A percentile compares a stretch with the other conserved stretches of the same genome.
Evolutionary conservation across 2,888 invertebrate species (phyloP).

Genomic region (Helicoverpa assulta): DNA sequence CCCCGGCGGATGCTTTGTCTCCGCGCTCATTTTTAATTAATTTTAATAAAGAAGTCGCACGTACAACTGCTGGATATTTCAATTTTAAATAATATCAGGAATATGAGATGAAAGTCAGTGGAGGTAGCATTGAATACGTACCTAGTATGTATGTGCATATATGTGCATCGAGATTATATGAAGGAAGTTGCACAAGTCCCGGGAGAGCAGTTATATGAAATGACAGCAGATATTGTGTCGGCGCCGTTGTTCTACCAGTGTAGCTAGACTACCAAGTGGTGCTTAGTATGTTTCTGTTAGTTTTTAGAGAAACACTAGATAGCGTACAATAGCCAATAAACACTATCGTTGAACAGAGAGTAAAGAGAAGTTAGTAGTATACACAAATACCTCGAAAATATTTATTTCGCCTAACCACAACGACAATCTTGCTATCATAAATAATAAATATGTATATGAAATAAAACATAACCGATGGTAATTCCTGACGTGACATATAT

Average conservation of each 20-base stretch:
- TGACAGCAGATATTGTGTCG: conserved; percentile 3
- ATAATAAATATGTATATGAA: no score
- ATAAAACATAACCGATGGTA: neutral
- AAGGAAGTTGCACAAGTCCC: conserved; percentile 21
- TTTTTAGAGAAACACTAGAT: neutral
- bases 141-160: neutral
- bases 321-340: neutral
- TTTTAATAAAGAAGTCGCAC: conserved; percentile 34
- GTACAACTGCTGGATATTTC: conserved; percentile 23
- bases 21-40: conserved; percentile 45
- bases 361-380: neutral
- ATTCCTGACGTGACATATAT: neutral
- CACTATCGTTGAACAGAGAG: neutral
- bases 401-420: neutral
- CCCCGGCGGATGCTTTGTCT: conserved; percentile 25
- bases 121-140: conserved; percentile 26
- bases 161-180: conserved; percentile 26
- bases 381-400: neutral
- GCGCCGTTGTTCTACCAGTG: neutral
- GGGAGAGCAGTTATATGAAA: conserved; percentile 14
- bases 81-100: conserved; percentile 39
- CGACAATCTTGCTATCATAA: neutral
- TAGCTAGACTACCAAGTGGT: neutral
- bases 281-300: conserved; percentile 15
- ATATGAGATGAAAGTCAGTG: conserved; percentile 22